Conservation (phyloP, 1,140 invertebrate species). For the Orchestia grillus region DNA sequence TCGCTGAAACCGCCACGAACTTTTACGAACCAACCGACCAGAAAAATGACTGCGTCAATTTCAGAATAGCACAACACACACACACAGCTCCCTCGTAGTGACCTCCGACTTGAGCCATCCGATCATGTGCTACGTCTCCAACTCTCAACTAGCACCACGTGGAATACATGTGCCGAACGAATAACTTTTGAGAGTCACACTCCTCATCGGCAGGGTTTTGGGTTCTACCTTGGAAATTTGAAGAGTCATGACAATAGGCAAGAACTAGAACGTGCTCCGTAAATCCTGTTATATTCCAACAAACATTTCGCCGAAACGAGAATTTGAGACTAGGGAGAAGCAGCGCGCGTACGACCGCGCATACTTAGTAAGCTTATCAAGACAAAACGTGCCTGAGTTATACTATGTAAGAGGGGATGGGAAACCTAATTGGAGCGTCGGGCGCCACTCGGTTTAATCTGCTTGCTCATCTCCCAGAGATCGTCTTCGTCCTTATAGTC, state of each 20-base stretch:
- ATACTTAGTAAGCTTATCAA: not conserved
- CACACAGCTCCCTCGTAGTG: no score
- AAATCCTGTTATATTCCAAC: no score
- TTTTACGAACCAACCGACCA: not conserved
- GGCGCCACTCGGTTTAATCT: constrained; percentile 87
- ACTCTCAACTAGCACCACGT: no score
- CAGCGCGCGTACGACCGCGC: not conserved
- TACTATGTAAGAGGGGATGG: not conserved
- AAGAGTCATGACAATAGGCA: no score
- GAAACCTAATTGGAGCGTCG: not conserved
- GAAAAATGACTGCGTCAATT: not conserved
- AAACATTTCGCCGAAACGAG: not conserved
- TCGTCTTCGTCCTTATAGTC: constrained; percentile 95
- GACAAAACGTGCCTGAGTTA: not conserved
- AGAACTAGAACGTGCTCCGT: no score
- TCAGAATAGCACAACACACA: not conserved
- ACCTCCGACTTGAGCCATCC: no score
- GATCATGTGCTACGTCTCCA: no score
- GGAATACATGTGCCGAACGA: no score
- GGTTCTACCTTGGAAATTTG: no score
- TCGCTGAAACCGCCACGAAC: not conserved
- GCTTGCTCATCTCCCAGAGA: constrained; percentile 97
- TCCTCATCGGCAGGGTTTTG: no score
- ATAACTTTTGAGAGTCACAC: no score
- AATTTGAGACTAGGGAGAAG: not conserved